phyloP scores from a whole-genome alignment of 2,888 invertebrate species.

The Formica aserva region DNA sequence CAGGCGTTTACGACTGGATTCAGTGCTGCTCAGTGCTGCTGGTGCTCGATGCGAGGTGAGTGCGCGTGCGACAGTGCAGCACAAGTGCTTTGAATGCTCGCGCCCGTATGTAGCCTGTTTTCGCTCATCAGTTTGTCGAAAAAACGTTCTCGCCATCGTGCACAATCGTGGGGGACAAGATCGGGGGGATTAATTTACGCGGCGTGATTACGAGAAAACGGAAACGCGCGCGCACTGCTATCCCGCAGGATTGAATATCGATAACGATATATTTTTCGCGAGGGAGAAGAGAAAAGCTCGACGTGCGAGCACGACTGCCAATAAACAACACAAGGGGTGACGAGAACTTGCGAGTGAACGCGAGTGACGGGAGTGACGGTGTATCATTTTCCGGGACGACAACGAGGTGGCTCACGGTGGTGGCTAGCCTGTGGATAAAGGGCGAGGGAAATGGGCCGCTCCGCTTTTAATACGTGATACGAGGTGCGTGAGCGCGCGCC shows the following conservation, averaged over 20 bases:
- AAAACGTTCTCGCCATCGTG: slow-evolving; percentile 50
- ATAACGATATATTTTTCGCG: slow-evolving; percentile 2
- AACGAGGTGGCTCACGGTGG: slow-evolving; percentile 63
- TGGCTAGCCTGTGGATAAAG: slow-evolving; percentile 69
- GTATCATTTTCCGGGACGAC: slow-evolving; percentile 45
- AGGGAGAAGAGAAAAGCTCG: neutral
- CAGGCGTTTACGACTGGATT: slow-evolving; percentile 64
- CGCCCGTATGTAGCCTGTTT: slow-evolving; percentile 59
- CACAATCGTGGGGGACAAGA: slow-evolving; percentile 37
- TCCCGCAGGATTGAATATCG: neutral
- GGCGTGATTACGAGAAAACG: neutral
- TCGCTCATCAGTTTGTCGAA: slow-evolving; percentile 54
- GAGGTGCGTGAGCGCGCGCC: slow-evolving; percentile 77
- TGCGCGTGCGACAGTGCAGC: slow-evolving; percentile 61
- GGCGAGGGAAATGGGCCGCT: slow-evolving; percentile 77
- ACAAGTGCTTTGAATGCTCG: slow-evolving; percentile 66
- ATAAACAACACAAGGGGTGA: neutral
- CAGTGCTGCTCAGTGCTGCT: slow-evolving; percentile 73
- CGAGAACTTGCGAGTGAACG: slow-evolving; percentile 27
- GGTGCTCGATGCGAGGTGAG: slow-evolving; percentile 75
- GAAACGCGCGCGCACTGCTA: neutral
- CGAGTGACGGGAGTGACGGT: slow-evolving; percentile 47
- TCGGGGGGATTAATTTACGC: neutral
- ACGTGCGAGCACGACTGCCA: slow-evolving; percentile 6
- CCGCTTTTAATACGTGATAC: slow-evolving; percentile 78